These are phyloP conservation scores for Onychomys arenicola DNA, from an alignment of 2,797 vertebrate species.

Conservation along the genomic window DNA sequence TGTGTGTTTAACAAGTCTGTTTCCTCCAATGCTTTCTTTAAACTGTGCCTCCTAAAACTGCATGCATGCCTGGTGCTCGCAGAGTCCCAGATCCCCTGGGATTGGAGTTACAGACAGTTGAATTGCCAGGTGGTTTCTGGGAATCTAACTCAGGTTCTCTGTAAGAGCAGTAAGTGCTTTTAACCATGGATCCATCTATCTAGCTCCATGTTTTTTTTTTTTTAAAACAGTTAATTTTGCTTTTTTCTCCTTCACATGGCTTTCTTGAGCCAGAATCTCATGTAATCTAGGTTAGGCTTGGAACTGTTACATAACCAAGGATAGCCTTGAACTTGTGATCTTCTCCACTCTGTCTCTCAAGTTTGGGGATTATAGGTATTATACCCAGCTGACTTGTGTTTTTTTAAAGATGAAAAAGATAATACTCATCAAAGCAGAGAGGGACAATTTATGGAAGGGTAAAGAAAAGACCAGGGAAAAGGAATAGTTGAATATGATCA, in stretches of 20 bases:
- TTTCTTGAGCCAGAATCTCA: background rate
- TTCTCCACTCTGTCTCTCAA: background rate
- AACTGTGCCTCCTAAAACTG: no score
- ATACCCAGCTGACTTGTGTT: background rate
- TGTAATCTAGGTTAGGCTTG: background rate
- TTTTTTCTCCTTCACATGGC: background rate
- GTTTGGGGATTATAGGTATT: background rate
- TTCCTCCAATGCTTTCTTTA: no score
- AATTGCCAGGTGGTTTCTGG: background rate
- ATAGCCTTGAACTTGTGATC: background rate
- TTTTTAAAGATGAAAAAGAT: background rate
- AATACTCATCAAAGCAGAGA: background rate
- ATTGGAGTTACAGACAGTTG: background rate
- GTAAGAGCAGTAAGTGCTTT: background rate
- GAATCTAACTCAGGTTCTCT: background rate
- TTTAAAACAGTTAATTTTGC: background rate
- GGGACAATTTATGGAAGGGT: background rate
- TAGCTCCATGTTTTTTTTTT: background rate
- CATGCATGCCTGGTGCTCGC: background rate
- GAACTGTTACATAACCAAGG: background rate
- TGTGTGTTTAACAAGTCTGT: no score
- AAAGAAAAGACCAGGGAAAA: background rate
- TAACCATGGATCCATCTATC: background rate
- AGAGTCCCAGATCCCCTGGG: background rate
- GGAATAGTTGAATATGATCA: background rate